Evolutionary conservation across 2,113 vertebrate genomes (phyloP).

Genomic region (Poeciliopsis occidentalis): DNA sequence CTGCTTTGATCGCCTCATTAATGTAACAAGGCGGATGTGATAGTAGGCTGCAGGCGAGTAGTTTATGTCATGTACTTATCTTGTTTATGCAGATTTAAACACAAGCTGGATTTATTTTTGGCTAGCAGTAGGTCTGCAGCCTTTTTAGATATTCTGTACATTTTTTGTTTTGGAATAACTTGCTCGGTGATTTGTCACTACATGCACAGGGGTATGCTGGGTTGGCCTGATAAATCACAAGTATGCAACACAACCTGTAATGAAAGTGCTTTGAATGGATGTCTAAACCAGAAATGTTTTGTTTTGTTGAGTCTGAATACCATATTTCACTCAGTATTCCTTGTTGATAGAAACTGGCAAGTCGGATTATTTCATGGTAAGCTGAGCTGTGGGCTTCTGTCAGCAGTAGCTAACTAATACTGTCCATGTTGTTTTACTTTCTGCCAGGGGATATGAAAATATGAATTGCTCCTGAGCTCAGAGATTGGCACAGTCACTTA

Average conservation of each 20-base stretch:
- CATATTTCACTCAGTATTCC: background rate
- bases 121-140: constrained; percentile 8
- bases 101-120: constrained; percentile 14
- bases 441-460: constrained; percentile 30
- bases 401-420: background rate
- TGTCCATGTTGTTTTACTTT: background rate
- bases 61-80: constrained; percentile 33
- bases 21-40: constrained; percentile 46
- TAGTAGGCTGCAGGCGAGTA: constrained; percentile 33
- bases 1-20: constrained; percentile 59
- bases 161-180: constrained; percentile 54
- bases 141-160: constrained; percentile 31
- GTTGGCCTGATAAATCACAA: constrained; percentile 38
- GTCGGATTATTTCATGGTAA: constrained; percentile 5
- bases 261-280: background rate
- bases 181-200: constrained; percentile 62
- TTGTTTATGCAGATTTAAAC: constrained; percentile 55
- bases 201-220: constrained; percentile 65
- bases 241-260: background rate
- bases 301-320: background rate
- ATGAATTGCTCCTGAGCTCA: constrained; percentile 27
- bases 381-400: constrained; percentile 25
- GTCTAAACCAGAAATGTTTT: background rate
- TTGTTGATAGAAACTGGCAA: background rate
- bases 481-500: constrained; percentile 2